Conservation (phyloP, 2,888 invertebrate genomes). For the Imbricaverruca yamaguchii region DNA sequence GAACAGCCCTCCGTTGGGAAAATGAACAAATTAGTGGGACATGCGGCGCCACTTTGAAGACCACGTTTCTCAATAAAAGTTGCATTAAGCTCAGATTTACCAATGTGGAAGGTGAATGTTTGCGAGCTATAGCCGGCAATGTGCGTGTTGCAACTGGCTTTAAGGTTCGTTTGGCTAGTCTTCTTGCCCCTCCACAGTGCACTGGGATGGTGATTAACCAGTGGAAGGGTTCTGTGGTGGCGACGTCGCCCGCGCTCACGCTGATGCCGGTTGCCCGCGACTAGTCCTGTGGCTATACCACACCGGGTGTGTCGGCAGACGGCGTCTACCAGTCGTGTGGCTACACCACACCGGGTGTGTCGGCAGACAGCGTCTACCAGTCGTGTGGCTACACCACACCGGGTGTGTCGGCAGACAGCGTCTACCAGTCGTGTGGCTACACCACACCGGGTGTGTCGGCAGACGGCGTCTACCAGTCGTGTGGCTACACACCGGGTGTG, state of each 20-base stretch:
- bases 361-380: slow-evolving; percentile 40
- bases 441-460: too few species aligned
- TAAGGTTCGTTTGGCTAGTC: background rate
- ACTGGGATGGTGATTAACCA: slow-evolving; percentile 25
- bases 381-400: background rate
- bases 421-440: too few species aligned
- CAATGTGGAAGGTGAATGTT: too few species aligned
- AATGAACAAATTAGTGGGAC: background rate
- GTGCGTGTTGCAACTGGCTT: too few species aligned
- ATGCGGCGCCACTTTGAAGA: background rate
- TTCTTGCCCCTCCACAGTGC: background rate
- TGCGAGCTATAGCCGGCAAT: too few species aligned
- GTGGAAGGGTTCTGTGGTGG: slow-evolving; percentile 65
- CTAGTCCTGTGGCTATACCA: too few species aligned
- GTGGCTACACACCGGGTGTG: slow-evolving; percentile 27
- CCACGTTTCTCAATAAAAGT: background rate
- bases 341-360: slow-evolving; percentile 64
- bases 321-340: slow-evolving; percentile 79
- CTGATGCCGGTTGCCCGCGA: slow-evolving; percentile 65
- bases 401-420: background rate
- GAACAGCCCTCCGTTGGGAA: background rate
- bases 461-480: background rate
- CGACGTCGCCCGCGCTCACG: slow-evolving; percentile 61
- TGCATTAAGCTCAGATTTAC: too few species aligned
- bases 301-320: slow-evolving; percentile 77